These are phyloP conservation scores for Chaenogobius annularis DNA, from an alignment of 2,113 vertebrate species.

Conservation along the genomic window DNA sequence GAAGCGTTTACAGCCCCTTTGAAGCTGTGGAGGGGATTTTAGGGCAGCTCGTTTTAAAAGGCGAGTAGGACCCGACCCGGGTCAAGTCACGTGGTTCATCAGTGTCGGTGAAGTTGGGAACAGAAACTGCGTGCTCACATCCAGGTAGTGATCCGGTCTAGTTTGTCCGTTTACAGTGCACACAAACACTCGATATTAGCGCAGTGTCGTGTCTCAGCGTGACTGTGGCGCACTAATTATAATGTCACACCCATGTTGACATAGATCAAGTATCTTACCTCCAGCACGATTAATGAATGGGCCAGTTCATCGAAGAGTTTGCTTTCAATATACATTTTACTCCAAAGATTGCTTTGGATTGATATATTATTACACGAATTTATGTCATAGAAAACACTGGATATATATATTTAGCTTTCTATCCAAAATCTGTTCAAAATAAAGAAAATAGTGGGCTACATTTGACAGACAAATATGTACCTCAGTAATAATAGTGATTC, in stretches of 20 bases:
- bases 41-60: conserved; percentile 53
- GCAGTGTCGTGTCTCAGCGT: neutral
- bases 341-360: conserved; percentile 2
- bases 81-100: conserved; percentile 74
- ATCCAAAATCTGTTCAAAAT: too few species aligned
- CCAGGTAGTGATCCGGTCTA: neutral
- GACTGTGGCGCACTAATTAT: neutral
- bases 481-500: neutral
- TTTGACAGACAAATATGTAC: neutral
- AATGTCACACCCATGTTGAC: conserved; percentile 4
- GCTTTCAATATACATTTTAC: conserved; percentile 9
- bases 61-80: conserved; percentile 61
- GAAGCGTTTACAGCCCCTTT: conserved; percentile 41
- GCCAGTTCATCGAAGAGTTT: conserved; percentile 8
- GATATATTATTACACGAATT: conserved; percentile 1
- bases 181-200: neutral
- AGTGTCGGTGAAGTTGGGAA: conserved; percentile 59
- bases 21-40: conserved; percentile 53
- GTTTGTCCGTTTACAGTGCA: conserved; percentile 1
- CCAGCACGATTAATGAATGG: conserved; percentile 19
- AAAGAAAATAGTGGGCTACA: neutral
- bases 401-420: neutral
- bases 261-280: conserved; percentile 18
- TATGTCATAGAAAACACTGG: neutral
- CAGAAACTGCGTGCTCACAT: conserved; percentile 43